These are phyloP conservation scores for Nemopilema nomurai DNA, from an alignment of 30 jellyfish, hydroid and myxozoan species.

Conservation along the genomic window DNA sequence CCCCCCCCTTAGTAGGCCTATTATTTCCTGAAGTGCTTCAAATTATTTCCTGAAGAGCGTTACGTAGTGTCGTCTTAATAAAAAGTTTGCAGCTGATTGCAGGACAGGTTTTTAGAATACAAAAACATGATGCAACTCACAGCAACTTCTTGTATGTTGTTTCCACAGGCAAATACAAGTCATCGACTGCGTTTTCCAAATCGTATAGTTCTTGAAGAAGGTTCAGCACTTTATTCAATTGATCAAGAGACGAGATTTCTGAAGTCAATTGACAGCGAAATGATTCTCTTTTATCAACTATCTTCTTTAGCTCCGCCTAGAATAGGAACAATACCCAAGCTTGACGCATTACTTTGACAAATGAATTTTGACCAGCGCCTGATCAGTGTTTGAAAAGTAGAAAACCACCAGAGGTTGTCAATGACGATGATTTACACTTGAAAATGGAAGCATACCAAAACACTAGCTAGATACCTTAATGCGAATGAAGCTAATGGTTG, in stretches of 20 bases:
- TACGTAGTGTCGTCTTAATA: neutral
- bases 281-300: slow-evolving; percentile 68
- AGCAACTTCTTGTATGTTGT: slow-evolving; percentile 53
- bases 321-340: neutral
- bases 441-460: too few species aligned
- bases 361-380: neutral
- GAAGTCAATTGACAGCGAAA: slow-evolving; percentile 61
- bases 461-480: too few species aligned
- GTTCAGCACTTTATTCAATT: slow-evolving; percentile 67
- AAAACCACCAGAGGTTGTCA: too few species aligned
- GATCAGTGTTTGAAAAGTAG: too few species aligned
- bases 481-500: too few species aligned
- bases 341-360: too few species aligned
- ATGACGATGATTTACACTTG: too few species aligned
- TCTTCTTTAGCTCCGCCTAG: slow-evolving; percentile 58
- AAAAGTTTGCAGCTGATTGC: neutral
- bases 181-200: slow-evolving; percentile 76
- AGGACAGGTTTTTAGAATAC: neutral
- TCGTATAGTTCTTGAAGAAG: slow-evolving; percentile 71
- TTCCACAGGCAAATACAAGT: slow-evolving; percentile 78
- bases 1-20: too few species aligned
- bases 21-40: too few species aligned
- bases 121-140: slow-evolving; percentile 17
- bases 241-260: slow-evolving; percentile 70
- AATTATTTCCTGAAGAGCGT: too few species aligned